Evolutionary conservation across 2,113 vertebrate species (phyloP).

Genomic region (Nothoprocta pentlandii): DNA sequence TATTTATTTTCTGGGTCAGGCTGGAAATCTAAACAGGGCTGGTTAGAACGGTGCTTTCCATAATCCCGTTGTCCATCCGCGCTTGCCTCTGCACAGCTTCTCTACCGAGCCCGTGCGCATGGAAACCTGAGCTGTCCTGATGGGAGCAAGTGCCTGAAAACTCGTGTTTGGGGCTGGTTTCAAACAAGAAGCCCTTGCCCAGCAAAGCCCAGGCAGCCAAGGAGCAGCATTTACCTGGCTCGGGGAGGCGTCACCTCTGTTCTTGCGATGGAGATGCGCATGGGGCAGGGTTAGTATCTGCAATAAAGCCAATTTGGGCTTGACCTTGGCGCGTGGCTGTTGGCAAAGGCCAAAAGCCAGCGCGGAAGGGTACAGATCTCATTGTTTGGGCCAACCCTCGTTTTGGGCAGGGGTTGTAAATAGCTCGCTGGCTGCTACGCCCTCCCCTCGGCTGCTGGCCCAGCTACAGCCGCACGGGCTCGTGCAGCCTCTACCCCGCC

Average conservation of each 20-base stretch:
- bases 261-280: accelerated
- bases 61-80: background rate
- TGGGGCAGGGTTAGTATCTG: background rate
- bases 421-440: background rate
- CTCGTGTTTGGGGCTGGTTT: background rate
- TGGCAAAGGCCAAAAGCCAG: background rate
- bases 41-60: conserved; percentile 63
- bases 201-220: background rate
- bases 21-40: background rate
- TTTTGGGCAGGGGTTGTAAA: background rate
- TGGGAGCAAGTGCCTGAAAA: background rate
- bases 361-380: background rate
- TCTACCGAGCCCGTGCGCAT: background rate
- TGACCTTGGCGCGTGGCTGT: background rate
- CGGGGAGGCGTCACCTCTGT: background rate
- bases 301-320: background rate
- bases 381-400: background rate
- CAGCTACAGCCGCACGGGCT: background rate
- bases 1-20: background rate
- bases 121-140: background rate
- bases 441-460: background rate
- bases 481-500: background rate
- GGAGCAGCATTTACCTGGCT: background rate
- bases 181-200: background rate
- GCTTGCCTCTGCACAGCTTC: conserved; percentile 9